Base-by-base conservation (phyloP, 1,140 invertebrate species). In the Diuraphis noxia region DNA sequence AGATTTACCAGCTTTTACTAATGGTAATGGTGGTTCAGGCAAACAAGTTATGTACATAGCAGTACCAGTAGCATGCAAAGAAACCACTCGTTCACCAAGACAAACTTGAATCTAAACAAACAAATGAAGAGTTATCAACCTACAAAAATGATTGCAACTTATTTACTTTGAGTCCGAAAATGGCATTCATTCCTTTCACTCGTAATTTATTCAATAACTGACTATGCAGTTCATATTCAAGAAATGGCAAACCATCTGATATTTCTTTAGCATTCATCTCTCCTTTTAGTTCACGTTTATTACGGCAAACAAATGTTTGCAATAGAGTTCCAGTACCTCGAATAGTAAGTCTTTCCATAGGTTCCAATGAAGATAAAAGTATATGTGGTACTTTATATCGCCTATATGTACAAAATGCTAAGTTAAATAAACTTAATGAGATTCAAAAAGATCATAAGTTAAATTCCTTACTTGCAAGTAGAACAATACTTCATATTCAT, bases 201-300 rank as follows among this genome's bases (percentile, higher is more conserved):
- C 97, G 96, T 1, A 99, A 94, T 94, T 99, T 99, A 93, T 98
- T 98, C 5, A 99, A 95, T 23, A 99, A 94, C 93, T 99, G 95
- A 92, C 97, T 96, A 94, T 99, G 98, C 43, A 99, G 94, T 94
- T 99, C 98, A 94, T 99, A 99, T 94, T 99, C 98, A 81, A 99
- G 94, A 94, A 99, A 99, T 2, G 98, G 98, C 79, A 99, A 94
- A 91, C 96, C 96, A 94, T 98, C 97, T 13, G 98, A 98, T 91
- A 99, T 97, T 94, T 99, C 98, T 93, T 98, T 97, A 7, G 98
- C 98, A 93, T 97, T 98, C 5, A 97, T 95, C 94, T 99, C 98
- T 5, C 97, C 96, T 85, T 96, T 96, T 19, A 96, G 94, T 93
- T 98, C 97, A 92, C 96, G 95, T 93, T 98, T 97, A 1, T 95